These are phyloP conservation scores for Helleia helle DNA, from an alignment of 2,888 invertebrate genomes.

Conservation along the genomic window DNA sequence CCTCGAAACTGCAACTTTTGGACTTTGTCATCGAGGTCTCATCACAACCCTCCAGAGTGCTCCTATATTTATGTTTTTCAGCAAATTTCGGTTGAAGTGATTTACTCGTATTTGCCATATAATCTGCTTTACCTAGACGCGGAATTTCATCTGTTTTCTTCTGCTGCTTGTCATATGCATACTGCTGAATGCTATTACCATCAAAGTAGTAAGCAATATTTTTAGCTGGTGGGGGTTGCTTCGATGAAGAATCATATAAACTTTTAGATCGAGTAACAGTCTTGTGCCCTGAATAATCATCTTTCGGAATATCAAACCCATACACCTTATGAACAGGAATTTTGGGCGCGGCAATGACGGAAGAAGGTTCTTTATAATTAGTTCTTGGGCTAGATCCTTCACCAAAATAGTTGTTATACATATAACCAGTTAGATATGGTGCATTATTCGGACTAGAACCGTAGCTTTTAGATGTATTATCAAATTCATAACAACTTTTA, in stretches of 20 bases:
- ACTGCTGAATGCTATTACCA: constrained; percentile 56
- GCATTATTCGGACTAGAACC: constrained; percentile 77
- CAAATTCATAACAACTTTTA: constrained; percentile 68
- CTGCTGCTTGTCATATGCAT: constrained; percentile 45
- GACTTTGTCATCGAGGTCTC: constrained; percentile 59
- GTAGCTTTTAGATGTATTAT: constrained; percentile 75
- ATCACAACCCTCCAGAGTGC: constrained; percentile 61
- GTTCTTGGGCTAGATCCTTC: constrained; percentile 34
- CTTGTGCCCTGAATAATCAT: constrained; percentile 48
- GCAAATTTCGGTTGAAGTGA: constrained; percentile 58
- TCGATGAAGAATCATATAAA: constrained; percentile 53
- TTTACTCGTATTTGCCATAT: constrained; percentile 63
- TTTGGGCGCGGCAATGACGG: constrained; percentile 29
- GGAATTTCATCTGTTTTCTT: constrained; percentile 74
- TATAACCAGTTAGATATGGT: constrained; percentile 67
- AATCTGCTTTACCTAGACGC: constrained; percentile 68
- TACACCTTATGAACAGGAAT: constrained; percentile 44
- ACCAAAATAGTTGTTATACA: constrained; percentile 63
- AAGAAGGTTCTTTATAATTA: constrained; percentile 35
- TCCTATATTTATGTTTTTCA: constrained; percentile 57
- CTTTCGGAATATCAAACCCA: constrained; percentile 51
- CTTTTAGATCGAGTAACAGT: constrained; percentile 63
- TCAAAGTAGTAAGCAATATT: constrained; percentile 70
- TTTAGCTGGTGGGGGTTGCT: constrained; percentile 48
- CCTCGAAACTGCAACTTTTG: constrained; percentile 69